Evolutionary conservation across 2,113 vertebrate species (phyloP).

Genomic region (Stegostoma tigrinum): DNA sequence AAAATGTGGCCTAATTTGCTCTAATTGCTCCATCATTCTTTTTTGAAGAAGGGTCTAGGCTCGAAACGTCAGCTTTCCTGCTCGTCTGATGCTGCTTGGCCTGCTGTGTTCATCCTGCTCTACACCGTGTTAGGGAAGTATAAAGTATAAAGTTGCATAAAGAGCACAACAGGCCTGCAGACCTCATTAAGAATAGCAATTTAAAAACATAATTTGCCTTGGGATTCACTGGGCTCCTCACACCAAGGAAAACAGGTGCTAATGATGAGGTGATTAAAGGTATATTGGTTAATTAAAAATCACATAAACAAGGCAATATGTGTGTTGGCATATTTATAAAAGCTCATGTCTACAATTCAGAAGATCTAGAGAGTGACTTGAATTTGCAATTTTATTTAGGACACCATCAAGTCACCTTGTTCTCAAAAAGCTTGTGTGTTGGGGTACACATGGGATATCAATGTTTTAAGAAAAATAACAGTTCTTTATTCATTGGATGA

Average conservation of each 20-base stretch:
- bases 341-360: not conserved
- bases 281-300: slow-evolving; percentile 8
- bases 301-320: not conserved
- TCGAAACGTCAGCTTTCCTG: no score
- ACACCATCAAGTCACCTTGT: not conserved
- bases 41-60: no score
- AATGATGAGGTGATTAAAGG: slow-evolving; percentile 9
- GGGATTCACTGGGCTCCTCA: not conserved
- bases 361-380: not conserved
- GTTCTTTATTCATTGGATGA: no score
- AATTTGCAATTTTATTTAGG: not conserved
- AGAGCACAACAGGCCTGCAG: no score
- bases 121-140: no score
- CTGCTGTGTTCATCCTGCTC: no score
- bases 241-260: not conserved
- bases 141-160: no score
- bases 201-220: not conserved
- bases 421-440: not conserved
- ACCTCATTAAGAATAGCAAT: not conserved
- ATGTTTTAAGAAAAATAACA: not conserved
- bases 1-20: not conserved
- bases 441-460: not conserved
- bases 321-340: not conserved
- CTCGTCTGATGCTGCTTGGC: no score
- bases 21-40: not conserved